These are phyloP conservation scores for Zootermopsis nevadensis DNA, from an alignment of 2,888 invertebrate genomes.

Conservation along the genomic window DNA sequence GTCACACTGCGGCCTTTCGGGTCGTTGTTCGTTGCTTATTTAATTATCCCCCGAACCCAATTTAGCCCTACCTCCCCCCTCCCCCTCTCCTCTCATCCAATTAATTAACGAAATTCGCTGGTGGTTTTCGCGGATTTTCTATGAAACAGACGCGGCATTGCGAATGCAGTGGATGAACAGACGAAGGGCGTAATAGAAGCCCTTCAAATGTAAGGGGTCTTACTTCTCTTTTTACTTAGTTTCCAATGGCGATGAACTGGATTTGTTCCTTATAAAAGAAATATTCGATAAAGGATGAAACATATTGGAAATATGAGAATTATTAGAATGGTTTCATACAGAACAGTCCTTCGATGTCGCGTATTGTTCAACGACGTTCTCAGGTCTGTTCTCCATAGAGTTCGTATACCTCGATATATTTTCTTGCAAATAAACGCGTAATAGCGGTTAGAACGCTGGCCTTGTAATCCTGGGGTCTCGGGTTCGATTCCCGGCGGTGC, in stretches of 20 bases:
- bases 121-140: conserved; percentile 41
- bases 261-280: neutral
- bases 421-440: too few relatives aligned
- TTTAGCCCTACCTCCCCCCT: conserved; percentile 25
- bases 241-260: neutral
- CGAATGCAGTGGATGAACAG: neutral
- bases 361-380: too few relatives aligned
- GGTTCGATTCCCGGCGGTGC: too few relatives aligned
- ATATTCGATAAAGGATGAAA: neutral
- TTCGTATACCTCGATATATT: too few relatives aligned
- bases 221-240: neutral
- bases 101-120: conserved; percentile 42
- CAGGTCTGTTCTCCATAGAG: too few relatives aligned
- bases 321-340: neutral
- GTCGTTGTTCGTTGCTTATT: conserved; percentile 43
- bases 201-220: neutral
- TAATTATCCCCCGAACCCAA: conserved; percentile 41
- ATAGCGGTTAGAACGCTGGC: too few relatives aligned
- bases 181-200: neutral
- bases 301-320: neutral
- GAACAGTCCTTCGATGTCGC: too few relatives aligned
- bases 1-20: conserved; percentile 20
- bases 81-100: conserved; percentile 34
- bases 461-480: too few relatives aligned
- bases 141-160: conserved; percentile 1